Conservation (phyloP, 2,797 vertebrate genomes). For the Gymnothorax reevesii region DNA sequence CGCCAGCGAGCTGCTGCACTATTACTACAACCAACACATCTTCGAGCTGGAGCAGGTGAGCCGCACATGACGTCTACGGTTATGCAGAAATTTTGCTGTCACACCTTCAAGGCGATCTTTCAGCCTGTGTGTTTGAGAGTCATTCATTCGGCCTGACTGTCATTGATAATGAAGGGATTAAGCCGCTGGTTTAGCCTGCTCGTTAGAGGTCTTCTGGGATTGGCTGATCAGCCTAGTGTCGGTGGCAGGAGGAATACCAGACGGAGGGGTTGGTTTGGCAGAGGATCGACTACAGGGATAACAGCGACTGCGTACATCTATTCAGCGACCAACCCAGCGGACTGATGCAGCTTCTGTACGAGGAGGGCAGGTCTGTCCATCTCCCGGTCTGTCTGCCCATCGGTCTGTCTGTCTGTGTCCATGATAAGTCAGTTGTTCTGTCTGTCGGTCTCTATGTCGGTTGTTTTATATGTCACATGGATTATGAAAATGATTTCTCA, state of each 20-base stretch:
- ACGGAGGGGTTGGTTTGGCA: slow-evolving; percentile 55
- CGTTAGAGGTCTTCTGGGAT: background rate
- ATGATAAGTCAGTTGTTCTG: no score
- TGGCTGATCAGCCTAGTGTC: background rate
- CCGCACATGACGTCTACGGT: background rate
- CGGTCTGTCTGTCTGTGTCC: no score
- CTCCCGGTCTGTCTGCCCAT: background rate
- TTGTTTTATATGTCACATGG: no score
- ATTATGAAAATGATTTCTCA: background rate
- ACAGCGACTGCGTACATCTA: slow-evolving; percentile 78
- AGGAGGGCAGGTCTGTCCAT: slow-evolving; percentile 45
- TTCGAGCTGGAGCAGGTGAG: slow-evolving; percentile 88
- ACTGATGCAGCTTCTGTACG: slow-evolving; percentile 79
- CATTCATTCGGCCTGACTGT: background rate
- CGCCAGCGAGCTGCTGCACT: slow-evolving; percentile 87
- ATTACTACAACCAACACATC: slow-evolving; percentile 90
- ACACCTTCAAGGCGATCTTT: no score
- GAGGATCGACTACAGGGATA: slow-evolving; percentile 81
- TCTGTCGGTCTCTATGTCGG: no score
- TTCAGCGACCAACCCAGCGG: slow-evolving; percentile 82
- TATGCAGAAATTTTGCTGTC: background rate
- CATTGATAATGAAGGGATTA: background rate
- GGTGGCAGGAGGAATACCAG: background rate
- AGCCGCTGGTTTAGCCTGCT: background rate
- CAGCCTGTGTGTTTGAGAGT: background rate